A percentile compares a stretch with the other conserved stretches of the same genome.
phyloP scores from a whole-genome alignment of 2,797 vertebrate genomes.

The Pipistrellus kuhlii region DNA sequence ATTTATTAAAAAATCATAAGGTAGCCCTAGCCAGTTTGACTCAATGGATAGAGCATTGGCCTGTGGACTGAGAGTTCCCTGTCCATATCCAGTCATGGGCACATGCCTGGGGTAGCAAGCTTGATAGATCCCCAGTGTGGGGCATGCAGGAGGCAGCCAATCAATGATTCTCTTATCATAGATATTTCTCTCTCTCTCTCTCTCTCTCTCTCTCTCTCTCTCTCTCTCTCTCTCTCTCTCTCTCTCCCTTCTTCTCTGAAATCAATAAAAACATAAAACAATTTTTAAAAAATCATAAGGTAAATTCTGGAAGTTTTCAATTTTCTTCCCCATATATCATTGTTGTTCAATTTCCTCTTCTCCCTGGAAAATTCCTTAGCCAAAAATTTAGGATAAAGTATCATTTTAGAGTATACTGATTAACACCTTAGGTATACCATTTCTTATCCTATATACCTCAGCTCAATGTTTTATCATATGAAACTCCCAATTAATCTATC shows the following conservation, averaged over 20 bases:
- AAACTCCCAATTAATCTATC: constrained; percentile 29
- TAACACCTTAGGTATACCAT: background rate
- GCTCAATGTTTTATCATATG: constrained; percentile 1
- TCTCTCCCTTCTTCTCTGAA: no score
- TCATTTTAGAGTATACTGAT: background rate
- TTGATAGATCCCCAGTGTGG: no score
- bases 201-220: no score
- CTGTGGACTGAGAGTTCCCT: no score
- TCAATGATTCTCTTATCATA: no score
- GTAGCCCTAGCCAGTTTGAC: background rate
- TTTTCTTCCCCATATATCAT: background rate
- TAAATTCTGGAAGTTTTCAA: background rate
- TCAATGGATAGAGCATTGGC: no score
- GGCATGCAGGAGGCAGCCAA: no score
- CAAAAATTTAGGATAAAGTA: constrained; percentile 34
- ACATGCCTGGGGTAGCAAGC: no score
- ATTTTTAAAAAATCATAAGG: background rate
- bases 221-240: no score
- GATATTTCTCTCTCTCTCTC: no score
- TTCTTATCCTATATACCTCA: background rate
- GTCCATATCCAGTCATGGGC: no score
- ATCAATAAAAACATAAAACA: no score
- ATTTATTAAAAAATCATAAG: constrained; percentile 4
- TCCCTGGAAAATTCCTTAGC: background rate
- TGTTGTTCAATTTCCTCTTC: background rate